Evolutionary conservation across 1,140 invertebrate genomes (phyloP).

Genomic region (Drosophila jambulina): DNA sequence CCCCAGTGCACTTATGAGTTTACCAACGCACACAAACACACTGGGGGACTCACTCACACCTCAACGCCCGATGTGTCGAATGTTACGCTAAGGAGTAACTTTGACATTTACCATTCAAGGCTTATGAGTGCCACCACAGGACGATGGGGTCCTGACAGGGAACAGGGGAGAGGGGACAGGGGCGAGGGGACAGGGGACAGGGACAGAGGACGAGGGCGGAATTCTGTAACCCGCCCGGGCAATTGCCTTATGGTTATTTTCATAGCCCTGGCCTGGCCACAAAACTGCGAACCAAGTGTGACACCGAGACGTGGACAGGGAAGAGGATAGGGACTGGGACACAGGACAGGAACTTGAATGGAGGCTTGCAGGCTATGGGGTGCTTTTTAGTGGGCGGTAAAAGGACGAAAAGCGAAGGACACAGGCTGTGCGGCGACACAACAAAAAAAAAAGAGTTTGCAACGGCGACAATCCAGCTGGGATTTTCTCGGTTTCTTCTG

Average conservation of each 20-base stretch:
- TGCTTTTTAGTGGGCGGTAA: slow-evolving; percentile 36
- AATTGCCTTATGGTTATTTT: slow-evolving; percentile 84
- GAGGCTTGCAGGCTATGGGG: slow-evolving; percentile 12
- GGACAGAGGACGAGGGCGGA: slow-evolving; percentile 9
- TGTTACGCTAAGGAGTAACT: slow-evolving; percentile 83
- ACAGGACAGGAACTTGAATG: slow-evolving; percentile 39
- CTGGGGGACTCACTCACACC: slow-evolving; percentile 56
- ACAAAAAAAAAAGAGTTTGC: slow-evolving; percentile 32
- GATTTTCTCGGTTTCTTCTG: slow-evolving; percentile 55
- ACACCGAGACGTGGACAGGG: slow-evolving; percentile 51
- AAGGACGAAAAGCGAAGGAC: slow-evolving; percentile 42
- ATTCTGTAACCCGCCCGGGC: slow-evolving; percentile 67
- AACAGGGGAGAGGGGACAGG: background rate
- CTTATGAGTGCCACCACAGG: slow-evolving; percentile 76
- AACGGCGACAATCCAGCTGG: slow-evolving; percentile 60
- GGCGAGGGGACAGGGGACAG: background rate
- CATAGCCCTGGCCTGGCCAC: slow-evolving; percentile 80
- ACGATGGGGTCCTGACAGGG: background rate
- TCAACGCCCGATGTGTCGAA: slow-evolving; percentile 80
- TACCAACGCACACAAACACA: slow-evolving; percentile 21
- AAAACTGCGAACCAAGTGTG: slow-evolving; percentile 81
- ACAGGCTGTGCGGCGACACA: slow-evolving; percentile 23
- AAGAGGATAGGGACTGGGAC: slow-evolving; percentile 16
- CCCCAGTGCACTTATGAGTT: slow-evolving; percentile 23
- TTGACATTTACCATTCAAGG: slow-evolving; percentile 84